phyloP scores from a whole-genome alignment of 2,113 vertebrate genomes.

The Glaucomys volans region DNA sequence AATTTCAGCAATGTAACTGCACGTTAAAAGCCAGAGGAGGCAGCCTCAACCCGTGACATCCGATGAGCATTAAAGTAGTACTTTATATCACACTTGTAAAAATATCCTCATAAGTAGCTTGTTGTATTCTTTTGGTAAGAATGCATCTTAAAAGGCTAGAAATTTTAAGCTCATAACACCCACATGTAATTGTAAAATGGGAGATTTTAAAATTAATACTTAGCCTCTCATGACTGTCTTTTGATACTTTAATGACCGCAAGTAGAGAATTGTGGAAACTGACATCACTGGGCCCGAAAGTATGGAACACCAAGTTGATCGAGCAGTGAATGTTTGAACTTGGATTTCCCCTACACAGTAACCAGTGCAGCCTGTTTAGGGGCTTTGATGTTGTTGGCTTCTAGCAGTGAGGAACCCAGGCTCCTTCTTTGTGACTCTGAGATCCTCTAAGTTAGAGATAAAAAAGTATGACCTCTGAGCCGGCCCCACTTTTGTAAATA shows the following conservation, averaged over 20 bases:
- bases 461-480: neutral
- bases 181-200: slow-evolving; percentile 32
- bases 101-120: neutral
- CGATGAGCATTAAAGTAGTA: neutral
- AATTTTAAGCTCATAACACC: slow-evolving; percentile 12
- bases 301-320: neutral
- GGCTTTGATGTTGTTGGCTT: neutral
- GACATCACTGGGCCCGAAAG: neutral
- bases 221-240: neutral
- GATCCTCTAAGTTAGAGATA: neutral
- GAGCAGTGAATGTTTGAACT: neutral
- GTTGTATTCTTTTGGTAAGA: neutral
- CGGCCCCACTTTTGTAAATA: neutral
- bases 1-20: neutral
- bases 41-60: neutral
- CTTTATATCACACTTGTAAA: neutral
- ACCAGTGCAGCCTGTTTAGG: neutral
- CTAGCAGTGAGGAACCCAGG: neutral
- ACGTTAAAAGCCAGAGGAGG: neutral
- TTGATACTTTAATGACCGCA: neutral
- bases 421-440: neutral
- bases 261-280: neutral
- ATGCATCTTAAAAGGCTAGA: neutral
- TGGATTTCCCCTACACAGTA: neutral
- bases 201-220: neutral